Conservation (phyloP, 1,140 invertebrate species). For the Aricia agestis region DNA sequence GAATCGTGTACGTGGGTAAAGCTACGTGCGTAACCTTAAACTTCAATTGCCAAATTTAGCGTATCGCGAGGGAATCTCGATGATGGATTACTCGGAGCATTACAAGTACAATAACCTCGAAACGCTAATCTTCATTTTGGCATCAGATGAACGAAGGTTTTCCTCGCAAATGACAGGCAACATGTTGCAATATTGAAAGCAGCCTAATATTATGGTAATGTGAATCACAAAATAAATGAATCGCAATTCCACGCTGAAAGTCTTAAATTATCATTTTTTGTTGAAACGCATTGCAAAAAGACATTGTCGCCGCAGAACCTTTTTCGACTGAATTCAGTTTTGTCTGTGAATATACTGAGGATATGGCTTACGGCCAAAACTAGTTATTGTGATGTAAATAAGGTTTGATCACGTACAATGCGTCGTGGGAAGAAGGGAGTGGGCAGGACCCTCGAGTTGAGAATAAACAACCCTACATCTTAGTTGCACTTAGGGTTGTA, state of each 20-base stretch:
- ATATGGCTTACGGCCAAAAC: slow-evolving; percentile 53
- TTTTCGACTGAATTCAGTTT: not conserved
- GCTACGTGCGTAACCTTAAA: slow-evolving; percentile 11
- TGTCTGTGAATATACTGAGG: slow-evolving; percentile 8
- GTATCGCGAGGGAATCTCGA: slow-evolving; percentile 5
- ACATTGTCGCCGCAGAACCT: too few relatives aligned
- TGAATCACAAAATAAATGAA: not conserved
- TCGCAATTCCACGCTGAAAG: too few relatives aligned
- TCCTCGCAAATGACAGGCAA: not conserved
- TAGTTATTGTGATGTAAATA: slow-evolving; percentile 68
- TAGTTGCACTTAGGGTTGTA: slow-evolving; percentile 19
- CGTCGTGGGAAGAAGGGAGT: slow-evolving; percentile 46
- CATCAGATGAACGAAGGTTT: not conserved
- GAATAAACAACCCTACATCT: slow-evolving; percentile 50
- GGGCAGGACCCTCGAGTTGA: slow-evolving; percentile 41
- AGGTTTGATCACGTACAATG: slow-evolving; percentile 62
- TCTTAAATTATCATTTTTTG: not conserved
- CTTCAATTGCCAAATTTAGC: slow-evolving; percentile 15
- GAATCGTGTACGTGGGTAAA: slow-evolving; percentile 4
- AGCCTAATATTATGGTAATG: not conserved
- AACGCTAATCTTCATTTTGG: slow-evolving; percentile 3
- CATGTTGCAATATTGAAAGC: not conserved
- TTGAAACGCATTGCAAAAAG: not conserved
- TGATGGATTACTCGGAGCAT: not conserved
- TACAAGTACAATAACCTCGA: slow-evolving; percentile 10